These are phyloP conservation scores for Cosmia trapezina DNA, from an alignment of 2,888 invertebrate genomes.

Conservation along the genomic window DNA sequence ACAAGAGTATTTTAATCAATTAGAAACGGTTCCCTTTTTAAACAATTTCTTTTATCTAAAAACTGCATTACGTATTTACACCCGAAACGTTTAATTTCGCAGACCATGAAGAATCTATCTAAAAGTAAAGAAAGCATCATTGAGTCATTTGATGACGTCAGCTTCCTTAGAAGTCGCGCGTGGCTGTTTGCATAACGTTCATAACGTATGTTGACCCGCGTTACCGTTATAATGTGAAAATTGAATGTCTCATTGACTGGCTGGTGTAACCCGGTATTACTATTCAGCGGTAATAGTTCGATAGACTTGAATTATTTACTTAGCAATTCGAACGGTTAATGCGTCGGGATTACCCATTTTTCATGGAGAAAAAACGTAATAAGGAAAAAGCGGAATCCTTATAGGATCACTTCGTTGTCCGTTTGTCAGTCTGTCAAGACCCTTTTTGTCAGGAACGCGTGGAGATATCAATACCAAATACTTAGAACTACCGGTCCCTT, in stretches of 20 bases:
- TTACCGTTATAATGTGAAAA: constrained; percentile 64
- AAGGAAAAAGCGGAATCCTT: too few species aligned
- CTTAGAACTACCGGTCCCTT: too few species aligned
- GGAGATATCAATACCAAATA: too few species aligned
- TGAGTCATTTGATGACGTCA: constrained; percentile 48
- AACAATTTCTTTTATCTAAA: constrained; percentile 32
- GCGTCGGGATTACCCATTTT: constrained; percentile 13
- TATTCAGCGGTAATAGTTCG: constrained; percentile 23
- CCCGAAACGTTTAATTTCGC: constrained; percentile 33
- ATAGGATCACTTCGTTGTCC: too few species aligned
- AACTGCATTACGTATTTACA: constrained; percentile 27
- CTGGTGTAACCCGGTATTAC: constrained; percentile 5
- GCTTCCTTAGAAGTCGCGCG: constrained; percentile 29
- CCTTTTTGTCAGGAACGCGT: too few species aligned
- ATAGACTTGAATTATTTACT: constrained; percentile 15
- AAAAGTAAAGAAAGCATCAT: constrained; percentile 42
- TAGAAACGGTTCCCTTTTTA: constrained; percentile 7
- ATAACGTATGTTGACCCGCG: constrained; percentile 62
- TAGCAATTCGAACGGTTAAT: neutral
- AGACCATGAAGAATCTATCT: constrained; percentile 43
- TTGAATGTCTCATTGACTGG: constrained; percentile 50
- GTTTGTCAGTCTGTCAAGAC: too few species aligned
- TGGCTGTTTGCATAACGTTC: constrained; percentile 59
- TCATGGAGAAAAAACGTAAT: too few species aligned
- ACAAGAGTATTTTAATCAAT: constrained; percentile 25